phyloP scores from a whole-genome alignment of 2,113 vertebrate genomes.

The Pterophyllum scalare region DNA sequence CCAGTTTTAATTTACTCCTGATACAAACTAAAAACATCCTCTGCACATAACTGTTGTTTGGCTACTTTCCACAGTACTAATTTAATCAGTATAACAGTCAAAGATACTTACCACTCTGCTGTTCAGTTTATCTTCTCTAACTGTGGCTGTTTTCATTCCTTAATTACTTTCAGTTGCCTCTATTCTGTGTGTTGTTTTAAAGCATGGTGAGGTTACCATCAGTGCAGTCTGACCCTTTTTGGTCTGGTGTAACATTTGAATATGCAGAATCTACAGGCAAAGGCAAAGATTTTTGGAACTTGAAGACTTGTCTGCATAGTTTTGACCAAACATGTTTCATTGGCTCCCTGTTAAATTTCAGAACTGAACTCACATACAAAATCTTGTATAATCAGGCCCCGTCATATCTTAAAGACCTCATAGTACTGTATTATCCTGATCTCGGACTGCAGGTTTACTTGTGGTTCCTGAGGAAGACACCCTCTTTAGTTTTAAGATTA shows the following conservation, averaged over 20 bases:
- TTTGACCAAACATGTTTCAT: neutral
- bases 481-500: too few species aligned
- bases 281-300: neutral
- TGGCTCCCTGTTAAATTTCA: too few species aligned
- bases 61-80: neutral
- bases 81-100: neutral
- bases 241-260: neutral
- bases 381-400: too few species aligned
- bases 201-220: neutral
- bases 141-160: neutral
- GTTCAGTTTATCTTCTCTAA: slow-evolving; percentile 1
- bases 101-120: neutral
- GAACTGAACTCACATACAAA: too few species aligned
- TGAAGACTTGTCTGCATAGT: neutral
- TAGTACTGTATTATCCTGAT: too few species aligned
- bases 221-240: neutral
- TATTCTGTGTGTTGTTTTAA: neutral
- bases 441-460: too few species aligned
- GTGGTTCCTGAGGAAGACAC: too few species aligned
- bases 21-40: neutral
- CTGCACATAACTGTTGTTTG: neutral
- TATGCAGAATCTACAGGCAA: neutral
- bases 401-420: too few species aligned
- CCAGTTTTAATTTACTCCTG: neutral
- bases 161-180: neutral